phyloP scores from a whole-genome alignment of 2,888 invertebrate genomes.

The Dynastes maya region DNA sequence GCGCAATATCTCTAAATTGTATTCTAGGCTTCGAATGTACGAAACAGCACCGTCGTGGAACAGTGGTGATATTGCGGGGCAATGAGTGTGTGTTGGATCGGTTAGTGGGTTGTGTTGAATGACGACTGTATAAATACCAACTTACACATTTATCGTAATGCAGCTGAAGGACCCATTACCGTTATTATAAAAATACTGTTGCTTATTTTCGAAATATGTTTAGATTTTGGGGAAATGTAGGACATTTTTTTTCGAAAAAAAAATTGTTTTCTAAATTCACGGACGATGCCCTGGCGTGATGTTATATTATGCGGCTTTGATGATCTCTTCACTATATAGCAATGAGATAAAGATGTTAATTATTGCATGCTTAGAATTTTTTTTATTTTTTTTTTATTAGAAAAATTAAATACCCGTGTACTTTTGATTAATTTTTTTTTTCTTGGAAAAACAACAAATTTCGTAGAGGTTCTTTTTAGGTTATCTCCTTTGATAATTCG shows the following conservation, averaged over 20 bases:
- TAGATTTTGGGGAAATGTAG: neutral
- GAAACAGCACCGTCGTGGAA: neutral
- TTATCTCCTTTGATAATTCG: neutral
- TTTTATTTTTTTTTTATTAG: slow-evolving; percentile 1
- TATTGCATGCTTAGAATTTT: neutral
- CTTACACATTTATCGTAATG: slow-evolving; percentile 31
- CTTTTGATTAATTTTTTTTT: too few species aligned
- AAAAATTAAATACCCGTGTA: neutral
- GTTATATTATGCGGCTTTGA: slow-evolving; percentile 32
- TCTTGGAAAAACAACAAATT: neutral
- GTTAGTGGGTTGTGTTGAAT: slow-evolving; percentile 42
- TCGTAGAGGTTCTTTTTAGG: neutral
- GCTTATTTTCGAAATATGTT: slow-evolving; percentile 8
- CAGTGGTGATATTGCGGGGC: slow-evolving; percentile 38
- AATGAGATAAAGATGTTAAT: slow-evolving; percentile 6
- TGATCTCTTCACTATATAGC: slow-evolving; percentile 23
- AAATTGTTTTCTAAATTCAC: slow-evolving; percentile 36
- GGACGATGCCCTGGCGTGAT: slow-evolving; percentile 46
- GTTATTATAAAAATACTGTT: slow-evolving; percentile 27
- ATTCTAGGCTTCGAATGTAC: neutral
- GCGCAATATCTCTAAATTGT: slow-evolving; percentile 18
- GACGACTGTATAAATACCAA: slow-evolving; percentile 37
- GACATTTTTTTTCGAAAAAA: slow-evolving; percentile 5
- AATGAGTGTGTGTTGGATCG: slow-evolving; percentile 28
- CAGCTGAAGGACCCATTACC: slow-evolving; percentile 7